Evolutionary conservation across 2,888 invertebrate genomes (phyloP).

Genomic region (Plebejus melissa): DNA sequence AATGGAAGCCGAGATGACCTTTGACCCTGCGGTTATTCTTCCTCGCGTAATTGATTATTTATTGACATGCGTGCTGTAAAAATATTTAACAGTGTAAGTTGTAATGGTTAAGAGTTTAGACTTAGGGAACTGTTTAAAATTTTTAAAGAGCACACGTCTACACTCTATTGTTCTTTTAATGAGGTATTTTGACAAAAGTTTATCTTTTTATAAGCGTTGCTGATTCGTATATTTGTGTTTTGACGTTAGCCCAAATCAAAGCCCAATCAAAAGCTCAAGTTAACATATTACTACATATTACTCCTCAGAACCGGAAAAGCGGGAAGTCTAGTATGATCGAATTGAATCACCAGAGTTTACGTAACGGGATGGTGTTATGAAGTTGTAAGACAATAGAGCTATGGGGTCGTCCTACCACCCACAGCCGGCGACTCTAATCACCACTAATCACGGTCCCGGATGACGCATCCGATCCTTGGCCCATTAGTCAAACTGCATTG

Average conservation of each 20-base stretch:
- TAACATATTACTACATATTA: no score
- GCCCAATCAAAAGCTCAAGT: no score
- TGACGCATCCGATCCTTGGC: slow-evolving; percentile 70
- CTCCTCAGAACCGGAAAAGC: no score
- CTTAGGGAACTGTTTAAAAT: not conserved
- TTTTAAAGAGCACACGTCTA: not conserved
- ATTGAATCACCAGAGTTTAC: slow-evolving; percentile 46
- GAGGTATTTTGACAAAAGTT: no score
- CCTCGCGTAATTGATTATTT: slow-evolving; percentile 18
- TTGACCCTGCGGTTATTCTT: slow-evolving; percentile 44
- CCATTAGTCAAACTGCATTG: slow-evolving; percentile 35
- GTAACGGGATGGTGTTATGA: slow-evolving; percentile 74
- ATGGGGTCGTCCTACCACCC: slow-evolving; percentile 73
- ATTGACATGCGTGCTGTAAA: slow-evolving; percentile 11
- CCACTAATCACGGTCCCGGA: slow-evolving; percentile 72
- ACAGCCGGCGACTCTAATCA: slow-evolving; percentile 73
- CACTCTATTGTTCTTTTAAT: no score
- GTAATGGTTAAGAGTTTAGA: not conserved
- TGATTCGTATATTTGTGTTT: no score
- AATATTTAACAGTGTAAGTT: not conserved
- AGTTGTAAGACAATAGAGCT: slow-evolving; percentile 73
- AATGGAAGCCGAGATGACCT: slow-evolving; percentile 60
- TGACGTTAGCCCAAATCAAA: no score
- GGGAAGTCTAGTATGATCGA: not conserved
- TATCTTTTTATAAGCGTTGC: no score